Evolutionary conservation across 2,113 vertebrate genomes (phyloP), one percentile per base, ranked within the genome.

Genomic region (Triplophysa tibetana): DNA sequence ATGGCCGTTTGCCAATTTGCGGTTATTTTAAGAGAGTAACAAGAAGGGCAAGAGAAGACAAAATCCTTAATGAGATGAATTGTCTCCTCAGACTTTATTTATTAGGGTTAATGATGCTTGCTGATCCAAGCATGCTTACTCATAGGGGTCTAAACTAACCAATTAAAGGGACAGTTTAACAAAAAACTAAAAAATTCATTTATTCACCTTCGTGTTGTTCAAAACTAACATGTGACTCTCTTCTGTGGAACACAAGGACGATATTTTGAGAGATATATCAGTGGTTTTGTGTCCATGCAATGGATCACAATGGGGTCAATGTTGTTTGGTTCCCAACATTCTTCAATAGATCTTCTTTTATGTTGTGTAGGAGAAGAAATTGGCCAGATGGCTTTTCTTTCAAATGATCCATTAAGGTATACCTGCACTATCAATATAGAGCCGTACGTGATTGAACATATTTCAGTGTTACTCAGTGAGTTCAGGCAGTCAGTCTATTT

Each of bases 21-120:
- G 48, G 13, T 48, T 78, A 58, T 52, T 70, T 62, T 19, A 43
- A 8, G 41, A 21, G 41, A 45, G 45, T 61, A 69, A 69, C 33
- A 60, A 78, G 54, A 48, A n/a, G 41, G 56, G 66, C 11, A 17
- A 69, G 52, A 78, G 5, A 12, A 10, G 21, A 75, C 2, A 75
- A 48, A 17, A 52, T 62, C 41, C 23, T 63, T 62, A 1, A 14
- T 62, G 56, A 21, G 33, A 61, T 45, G 8, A 26, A 7, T 5
- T 58, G 69, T 72, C 45, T 73, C 2, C 24, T 75, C 21, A 61
- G 72, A 1, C 8, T 43, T 56, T 41, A 58, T 72, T 62, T 24
- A 61, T 45, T 74, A 74, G 17, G 16, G 70, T 45, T 43, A 61
- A 4, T 21, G 12, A 7, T 73, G 7, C 41, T 73, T 73, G 52